A percentile compares a stretch with the other conserved stretches of the same genome.
phyloP scores from a whole-genome alignment of 2,888 invertebrate genomes.

The Apamea crenata region DNA sequence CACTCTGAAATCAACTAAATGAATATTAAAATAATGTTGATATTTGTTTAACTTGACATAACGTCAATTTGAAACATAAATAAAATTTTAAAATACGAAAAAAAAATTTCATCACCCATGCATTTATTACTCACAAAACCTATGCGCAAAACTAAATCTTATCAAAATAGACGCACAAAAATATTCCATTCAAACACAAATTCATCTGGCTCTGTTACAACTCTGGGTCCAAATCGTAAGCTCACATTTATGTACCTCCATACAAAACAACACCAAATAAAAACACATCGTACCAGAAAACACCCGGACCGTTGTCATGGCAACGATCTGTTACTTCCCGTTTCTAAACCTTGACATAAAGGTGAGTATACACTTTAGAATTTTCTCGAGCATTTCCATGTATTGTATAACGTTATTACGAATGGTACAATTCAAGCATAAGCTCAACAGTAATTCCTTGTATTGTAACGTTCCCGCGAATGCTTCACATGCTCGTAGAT shows the following conservation, averaged over 20 bases:
- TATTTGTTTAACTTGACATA: no score
- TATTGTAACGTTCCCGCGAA: background rate
- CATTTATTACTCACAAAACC: background rate
- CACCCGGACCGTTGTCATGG: conserved; percentile 9
- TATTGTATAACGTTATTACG: background rate
- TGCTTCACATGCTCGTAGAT: background rate
- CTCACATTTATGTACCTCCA: background rate
- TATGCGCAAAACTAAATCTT: background rate
- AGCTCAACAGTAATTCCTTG: background rate
- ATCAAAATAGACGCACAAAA: background rate
- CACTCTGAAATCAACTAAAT: no score
- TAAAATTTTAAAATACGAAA: no score
- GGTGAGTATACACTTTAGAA: background rate
- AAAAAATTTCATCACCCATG: no score
- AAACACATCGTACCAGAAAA: conserved; percentile 12
- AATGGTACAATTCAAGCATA: background rate
- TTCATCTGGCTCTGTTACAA: background rate
- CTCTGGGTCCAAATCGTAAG: background rate
- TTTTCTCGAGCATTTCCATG: background rate
- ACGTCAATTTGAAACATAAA: no score
- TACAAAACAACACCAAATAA: conserved; percentile 16
- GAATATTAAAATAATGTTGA: no score
- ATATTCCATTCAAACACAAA: background rate
- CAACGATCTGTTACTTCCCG: conserved; percentile 1
- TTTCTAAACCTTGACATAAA: background rate